Evolutionary conservation across 2,797 vertebrate genomes (phyloP), one percentile per base, ranked within the genome.

Genomic region (Thripadectes ignobilis): DNA sequence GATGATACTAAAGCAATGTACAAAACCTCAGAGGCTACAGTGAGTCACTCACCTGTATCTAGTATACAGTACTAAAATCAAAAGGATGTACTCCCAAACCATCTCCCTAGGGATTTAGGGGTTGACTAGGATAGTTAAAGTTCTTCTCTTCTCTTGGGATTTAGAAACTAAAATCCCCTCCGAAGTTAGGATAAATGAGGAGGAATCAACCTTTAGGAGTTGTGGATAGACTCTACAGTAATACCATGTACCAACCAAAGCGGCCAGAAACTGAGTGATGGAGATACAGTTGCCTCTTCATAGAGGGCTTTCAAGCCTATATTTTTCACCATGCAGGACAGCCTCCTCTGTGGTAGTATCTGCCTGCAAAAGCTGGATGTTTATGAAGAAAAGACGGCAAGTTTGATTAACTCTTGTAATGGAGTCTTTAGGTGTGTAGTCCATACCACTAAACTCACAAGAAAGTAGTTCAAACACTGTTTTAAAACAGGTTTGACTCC

Each of bases 391-490:
- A 45, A 59, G 24, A 62, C 26, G 32, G 21, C 10, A 58, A 22
- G 15, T 23, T 17, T 72, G 52, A 69, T 72, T 22, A 91, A 43
- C 27, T 26, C 63, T 2, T 41, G 23, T 54, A 61, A 39, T 1
- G 9, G 39, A 77, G 54, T 19, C 36, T 54, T 72, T 19, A 82
- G 39, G 13, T 26, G 15, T 41, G 52, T 23, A 58, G 39, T 59
- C 41, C 18, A 9, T 11, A 36, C 8, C 63, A n/a, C 15, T 30
- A 12, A 80, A 67, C 4, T 29, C 52, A 23, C 0, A 0, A 19
- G 21, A 32, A 65, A 27, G 9, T 26, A 36, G 24, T 22, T 73
- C 32, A 32, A 88, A 48, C 21, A 14, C 45, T 23, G 12, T 39
- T n/a, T 65, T 54, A 39, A 68, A 18, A 52, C 36, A 80, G 19